Conservation (phyloP, 2,797 vertebrate species). For the Argentina silus region DNA sequence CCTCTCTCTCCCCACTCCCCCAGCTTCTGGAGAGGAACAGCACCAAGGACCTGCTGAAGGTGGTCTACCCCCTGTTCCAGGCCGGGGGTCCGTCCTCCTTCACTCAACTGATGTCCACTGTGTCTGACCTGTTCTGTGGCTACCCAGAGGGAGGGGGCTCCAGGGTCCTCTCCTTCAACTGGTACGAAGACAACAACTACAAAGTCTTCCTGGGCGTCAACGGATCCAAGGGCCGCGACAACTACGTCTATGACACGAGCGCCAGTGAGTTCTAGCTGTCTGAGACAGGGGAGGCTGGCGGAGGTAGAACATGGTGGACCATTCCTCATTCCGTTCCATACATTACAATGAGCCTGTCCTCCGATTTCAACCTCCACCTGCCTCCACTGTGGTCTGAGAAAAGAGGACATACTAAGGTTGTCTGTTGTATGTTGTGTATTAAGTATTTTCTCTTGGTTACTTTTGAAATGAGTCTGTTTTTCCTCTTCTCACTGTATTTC, state of each 20-base stretch:
- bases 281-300: too few relatives aligned
- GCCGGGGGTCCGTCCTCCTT: constrained; percentile 77
- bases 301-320: too few relatives aligned
- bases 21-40: constrained; percentile 83
- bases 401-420: not conserved
- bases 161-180: constrained; percentile 94
- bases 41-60: constrained; percentile 80
- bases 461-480: too few relatives aligned
- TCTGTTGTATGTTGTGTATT: not conserved
- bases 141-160: constrained; percentile 90
- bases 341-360: too few relatives aligned
- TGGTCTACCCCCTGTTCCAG: constrained; percentile 77
- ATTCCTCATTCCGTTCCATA: too few relatives aligned
- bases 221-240: constrained; percentile 77
- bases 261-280: constrained; percentile 83
- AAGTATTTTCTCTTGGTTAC: not conserved
- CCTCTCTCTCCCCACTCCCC: constrained; percentile 1
- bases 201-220: constrained; percentile 96
- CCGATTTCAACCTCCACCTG: too few relatives aligned
- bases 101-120: constrained; percentile 75
- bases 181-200: constrained; percentile 99
- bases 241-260: constrained; percentile 84
- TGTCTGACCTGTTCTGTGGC: constrained; percentile 90
- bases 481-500: not conserved
- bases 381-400: too few relatives aligned